A percentile compares a stretch with the other conserved stretches of the same genome.
phyloP scores from a whole-genome alignment of 2,113 vertebrate genomes.

The Urocynchramus pylzowi region DNA sequence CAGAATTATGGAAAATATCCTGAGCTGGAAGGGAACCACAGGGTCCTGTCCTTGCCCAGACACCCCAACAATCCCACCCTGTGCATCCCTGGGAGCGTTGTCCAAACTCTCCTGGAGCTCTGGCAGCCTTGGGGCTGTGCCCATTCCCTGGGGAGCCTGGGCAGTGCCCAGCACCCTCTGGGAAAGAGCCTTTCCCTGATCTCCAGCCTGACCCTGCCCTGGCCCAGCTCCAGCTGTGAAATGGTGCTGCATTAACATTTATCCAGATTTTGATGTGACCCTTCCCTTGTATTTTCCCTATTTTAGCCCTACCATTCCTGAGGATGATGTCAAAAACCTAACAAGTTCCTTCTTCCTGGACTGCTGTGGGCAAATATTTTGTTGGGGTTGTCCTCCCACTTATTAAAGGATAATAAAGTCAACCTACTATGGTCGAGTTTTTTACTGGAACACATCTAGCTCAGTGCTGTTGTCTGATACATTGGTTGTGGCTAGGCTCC shows the following conservation, averaged over 20 bases:
- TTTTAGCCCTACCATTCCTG: neutral
- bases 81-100: rapidly evolving
- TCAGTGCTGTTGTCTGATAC: neutral
- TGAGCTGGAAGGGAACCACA: neutral
- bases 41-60: rapidly evolving
- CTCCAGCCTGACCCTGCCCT: neutral
- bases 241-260: neutral
- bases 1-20: neutral
- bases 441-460: neutral
- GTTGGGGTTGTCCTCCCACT: neutral
- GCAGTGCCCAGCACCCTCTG: neutral
- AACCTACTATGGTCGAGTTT: neutral
- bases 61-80: neutral
- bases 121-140: neutral
- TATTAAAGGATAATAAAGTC: neutral
- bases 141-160: neutral
- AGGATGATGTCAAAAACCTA: neutral
- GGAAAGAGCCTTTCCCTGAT: neutral
- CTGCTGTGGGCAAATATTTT: neutral
- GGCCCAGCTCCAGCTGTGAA: neutral
- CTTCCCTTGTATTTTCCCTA: neutral
- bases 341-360: neutral
- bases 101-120: neutral
- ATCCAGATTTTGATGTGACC: neutral
- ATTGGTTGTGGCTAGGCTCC: neutral